Percentiles rank a stretch among this genome's conserved stretches.
phyloP scores from a whole-genome alignment of 2,888 invertebrate genomes.

The Lacanobia oleracea region DNA sequence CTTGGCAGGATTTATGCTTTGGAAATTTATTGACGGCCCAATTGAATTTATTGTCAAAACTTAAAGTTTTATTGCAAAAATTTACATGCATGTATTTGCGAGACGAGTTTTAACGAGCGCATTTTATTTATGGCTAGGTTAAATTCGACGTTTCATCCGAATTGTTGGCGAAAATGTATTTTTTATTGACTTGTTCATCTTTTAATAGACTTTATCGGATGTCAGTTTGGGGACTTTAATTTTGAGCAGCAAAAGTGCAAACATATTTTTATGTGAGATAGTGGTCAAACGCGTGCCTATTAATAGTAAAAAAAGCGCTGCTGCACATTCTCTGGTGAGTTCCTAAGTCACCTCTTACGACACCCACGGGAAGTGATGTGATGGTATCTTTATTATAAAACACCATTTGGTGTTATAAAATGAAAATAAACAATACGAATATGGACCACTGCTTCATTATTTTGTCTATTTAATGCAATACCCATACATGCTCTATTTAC shows the following conservation, averaged over 20 bases:
- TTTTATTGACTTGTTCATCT: conserved; percentile 27
- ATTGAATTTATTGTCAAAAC: conserved; percentile 85
- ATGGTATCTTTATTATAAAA: too few relatives aligned
- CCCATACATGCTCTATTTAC: not conserved
- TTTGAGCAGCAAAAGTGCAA: not conserved
- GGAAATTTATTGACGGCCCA: conserved; percentile 82
- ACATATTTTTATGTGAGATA: not conserved
- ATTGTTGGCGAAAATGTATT: conserved; percentile 23
- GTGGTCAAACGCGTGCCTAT: too few relatives aligned
- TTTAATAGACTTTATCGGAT: conserved; percentile 10
- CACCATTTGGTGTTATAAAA: too few relatives aligned
- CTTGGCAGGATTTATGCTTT: conserved; percentile 81
- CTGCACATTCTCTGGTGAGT: too few relatives aligned
- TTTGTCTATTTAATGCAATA: too few relatives aligned
- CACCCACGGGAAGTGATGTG: too few relatives aligned
- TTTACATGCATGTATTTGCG: conserved; percentile 70
- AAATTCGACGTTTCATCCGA: conserved; percentile 30
- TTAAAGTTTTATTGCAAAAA: conserved; percentile 80
- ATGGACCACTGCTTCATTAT: too few relatives aligned
- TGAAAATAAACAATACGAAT: too few relatives aligned
- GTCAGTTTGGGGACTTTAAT: conserved; percentile 1
- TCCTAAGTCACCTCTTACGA: too few relatives aligned
- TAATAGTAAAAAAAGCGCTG: too few relatives aligned
- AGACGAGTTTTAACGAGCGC: conserved; percentile 62
- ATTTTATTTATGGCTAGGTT: conserved; percentile 56